Percentiles rank a stretch among this genome's conserved stretches.
Conservation (phyloP, 2,888 invertebrate genomes). For the Platypus cylindrus region DNA sequence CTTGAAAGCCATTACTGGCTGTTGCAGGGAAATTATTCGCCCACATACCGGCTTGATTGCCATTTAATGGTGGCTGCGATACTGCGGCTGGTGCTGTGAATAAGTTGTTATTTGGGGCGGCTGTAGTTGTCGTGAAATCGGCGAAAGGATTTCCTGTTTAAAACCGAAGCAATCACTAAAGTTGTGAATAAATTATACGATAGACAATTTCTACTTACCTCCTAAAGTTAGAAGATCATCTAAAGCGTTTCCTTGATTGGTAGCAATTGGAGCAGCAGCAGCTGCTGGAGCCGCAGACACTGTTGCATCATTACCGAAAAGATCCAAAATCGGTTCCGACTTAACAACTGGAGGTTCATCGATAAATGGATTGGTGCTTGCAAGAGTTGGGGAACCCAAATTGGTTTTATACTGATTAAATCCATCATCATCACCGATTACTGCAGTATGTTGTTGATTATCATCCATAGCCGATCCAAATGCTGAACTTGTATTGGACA, state of each 20-base stretch:
- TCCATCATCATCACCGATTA: constrained; percentile 93
- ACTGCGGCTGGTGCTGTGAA: constrained; percentile 20
- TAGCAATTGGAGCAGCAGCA: constrained; percentile 14
- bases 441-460: constrained; percentile 68
- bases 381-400: constrained; percentile 62
- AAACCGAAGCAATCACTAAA: neutral
- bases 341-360: constrained; percentile 36
- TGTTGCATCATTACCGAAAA: constrained; percentile 52
- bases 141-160: constrained; percentile 77
- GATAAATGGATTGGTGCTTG: constrained; percentile 75
- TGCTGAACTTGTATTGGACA: constrained; percentile 78
- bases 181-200: neutral
- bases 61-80: constrained; percentile 23
- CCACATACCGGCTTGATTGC: constrained; percentile 26
- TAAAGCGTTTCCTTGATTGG: constrained; percentile 51
- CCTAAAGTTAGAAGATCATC: constrained; percentile 68
- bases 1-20: constrained; percentile 16
- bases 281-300: constrained; percentile 27
- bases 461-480: constrained; percentile 85
- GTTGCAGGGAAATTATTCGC: constrained; percentile 27
- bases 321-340: constrained; percentile 56
- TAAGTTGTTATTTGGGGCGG: too few relatives aligned
- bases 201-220: constrained; percentile 8
- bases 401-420: constrained; percentile 91
- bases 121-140: constrained; percentile 43